Conservation (phyloP, 2,888 invertebrate genomes). For the Phengaris alcon region DNA sequence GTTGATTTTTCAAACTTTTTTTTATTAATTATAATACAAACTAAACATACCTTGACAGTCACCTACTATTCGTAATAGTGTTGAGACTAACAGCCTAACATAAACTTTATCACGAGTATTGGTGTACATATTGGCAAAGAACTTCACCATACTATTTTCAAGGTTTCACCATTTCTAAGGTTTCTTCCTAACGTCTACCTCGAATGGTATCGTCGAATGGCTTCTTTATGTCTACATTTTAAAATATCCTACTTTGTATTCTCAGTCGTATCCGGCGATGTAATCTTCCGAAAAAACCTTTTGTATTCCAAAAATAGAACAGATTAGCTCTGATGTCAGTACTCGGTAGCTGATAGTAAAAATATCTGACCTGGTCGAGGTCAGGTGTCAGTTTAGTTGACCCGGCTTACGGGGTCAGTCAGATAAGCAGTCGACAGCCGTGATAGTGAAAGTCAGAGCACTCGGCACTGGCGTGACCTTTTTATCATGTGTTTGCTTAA, state of each 20-base stretch:
- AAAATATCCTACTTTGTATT: not conserved
- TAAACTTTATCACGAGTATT: too few relatives aligned
- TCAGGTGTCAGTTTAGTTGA: slow-evolving; percentile 1
- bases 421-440: slow-evolving; percentile 18
- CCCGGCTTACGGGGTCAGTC: slow-evolving; percentile 16
- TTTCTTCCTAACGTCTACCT: too few relatives aligned
- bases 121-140: too few relatives aligned
- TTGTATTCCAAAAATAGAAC: not conserved
- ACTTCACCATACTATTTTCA: too few relatives aligned
- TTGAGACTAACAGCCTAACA: too few relatives aligned
- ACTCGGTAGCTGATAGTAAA: not conserved
- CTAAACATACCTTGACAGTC: too few relatives aligned
- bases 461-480: not conserved
- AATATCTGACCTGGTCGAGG: slow-evolving; percentile 5
- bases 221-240: not conserved
- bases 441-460: slow-evolving; percentile 32
- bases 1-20: too few relatives aligned
- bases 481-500: not conserved
- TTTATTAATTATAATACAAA: too few relatives aligned
- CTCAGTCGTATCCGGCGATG: not conserved
- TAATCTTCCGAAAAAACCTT: not conserved
- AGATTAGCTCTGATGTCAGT: not conserved
- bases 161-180: too few relatives aligned
- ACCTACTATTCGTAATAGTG: too few relatives aligned
- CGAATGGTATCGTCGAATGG: not conserved